Conservation (phyloP, 2,113 vertebrate species). For the Propithecus coquereli region DNA sequence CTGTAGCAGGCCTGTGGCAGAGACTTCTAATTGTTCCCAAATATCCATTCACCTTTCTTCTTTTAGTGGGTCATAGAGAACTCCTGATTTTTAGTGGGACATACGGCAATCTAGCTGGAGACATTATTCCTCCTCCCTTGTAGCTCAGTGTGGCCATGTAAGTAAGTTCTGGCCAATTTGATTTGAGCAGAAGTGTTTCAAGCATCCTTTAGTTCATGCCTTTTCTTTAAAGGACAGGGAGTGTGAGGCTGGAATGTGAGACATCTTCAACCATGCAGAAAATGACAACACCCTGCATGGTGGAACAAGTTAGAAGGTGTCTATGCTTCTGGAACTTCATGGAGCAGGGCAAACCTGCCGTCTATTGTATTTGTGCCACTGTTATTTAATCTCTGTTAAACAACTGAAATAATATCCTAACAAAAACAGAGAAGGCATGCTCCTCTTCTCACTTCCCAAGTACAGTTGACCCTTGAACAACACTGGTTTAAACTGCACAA, state of each 20-base stretch:
- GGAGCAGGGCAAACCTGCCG: background rate
- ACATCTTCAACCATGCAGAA: background rate
- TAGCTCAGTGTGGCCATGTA: background rate
- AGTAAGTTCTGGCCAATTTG: background rate
- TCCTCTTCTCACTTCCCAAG: background rate
- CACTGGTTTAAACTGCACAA: background rate
- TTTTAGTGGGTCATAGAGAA: background rate
- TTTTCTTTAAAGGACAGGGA: background rate
- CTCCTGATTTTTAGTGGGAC: background rate
- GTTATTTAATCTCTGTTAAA: background rate
- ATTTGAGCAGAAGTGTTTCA: background rate
- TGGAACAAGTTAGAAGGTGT: background rate
- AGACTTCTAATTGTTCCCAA: background rate
- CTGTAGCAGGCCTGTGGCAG: background rate
- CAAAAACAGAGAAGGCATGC: background rate
- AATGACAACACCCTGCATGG: background rate
- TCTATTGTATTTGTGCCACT: background rate
- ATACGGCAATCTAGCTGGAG: background rate
- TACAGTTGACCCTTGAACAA: background rate
- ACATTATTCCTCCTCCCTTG: background rate
- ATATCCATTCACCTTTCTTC: background rate
- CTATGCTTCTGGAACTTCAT: background rate
- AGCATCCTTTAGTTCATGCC: background rate
- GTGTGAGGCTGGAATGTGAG: background rate
- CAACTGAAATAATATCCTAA: background rate